A percentile compares a stretch with the other conserved stretches of the same genome.
Conservation (phyloP, 2,113 vertebrate species). For the Hippocampus zosterae region DNA sequence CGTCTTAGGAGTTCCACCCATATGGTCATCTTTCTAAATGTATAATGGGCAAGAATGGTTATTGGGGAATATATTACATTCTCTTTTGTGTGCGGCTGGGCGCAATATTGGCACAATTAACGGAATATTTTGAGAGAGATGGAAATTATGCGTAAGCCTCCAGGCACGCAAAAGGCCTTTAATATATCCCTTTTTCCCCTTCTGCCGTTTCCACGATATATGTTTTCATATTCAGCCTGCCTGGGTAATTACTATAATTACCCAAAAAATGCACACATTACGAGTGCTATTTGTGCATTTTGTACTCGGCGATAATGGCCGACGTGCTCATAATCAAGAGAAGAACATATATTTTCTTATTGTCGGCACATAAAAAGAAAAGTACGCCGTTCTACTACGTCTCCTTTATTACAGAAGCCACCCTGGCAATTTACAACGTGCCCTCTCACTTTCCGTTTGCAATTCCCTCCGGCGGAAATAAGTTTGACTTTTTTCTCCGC, state of each 20-base stretch:
- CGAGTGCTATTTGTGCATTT: slow-evolving; percentile 9
- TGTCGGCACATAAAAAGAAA: slow-evolving; percentile 2
- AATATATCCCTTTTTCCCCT: slow-evolving; percentile 18
- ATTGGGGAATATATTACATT: background rate
- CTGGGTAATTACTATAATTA: slow-evolving; percentile 40
- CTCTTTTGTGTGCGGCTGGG: slow-evolving; percentile 15
- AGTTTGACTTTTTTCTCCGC: slow-evolving; percentile 12
- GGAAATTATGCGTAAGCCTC: slow-evolving; percentile 43
- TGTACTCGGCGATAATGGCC: slow-evolving; percentile 8
- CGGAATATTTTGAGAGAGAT: slow-evolving; percentile 38
- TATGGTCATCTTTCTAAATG: slow-evolving; percentile 4
- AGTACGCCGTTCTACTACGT: background rate
- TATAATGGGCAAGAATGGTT: slow-evolving; percentile 2
- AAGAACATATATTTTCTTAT: background rate
- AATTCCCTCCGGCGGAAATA: slow-evolving; percentile 1
- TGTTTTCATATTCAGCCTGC: slow-evolving; percentile 27
- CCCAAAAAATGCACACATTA: slow-evolving; percentile 24
- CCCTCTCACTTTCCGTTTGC: background rate
- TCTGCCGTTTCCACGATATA: slow-evolving; percentile 24
- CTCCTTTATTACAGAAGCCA: background rate
- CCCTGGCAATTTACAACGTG: background rate
- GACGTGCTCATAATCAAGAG: slow-evolving; percentile 18
- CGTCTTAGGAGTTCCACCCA: background rate
- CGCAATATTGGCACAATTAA: slow-evolving; percentile 44
- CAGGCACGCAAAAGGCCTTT: slow-evolving; percentile 29